phyloP scores from a whole-genome alignment of 92 coral and sea anemone species.

The Actinernus sp. region DNA sequence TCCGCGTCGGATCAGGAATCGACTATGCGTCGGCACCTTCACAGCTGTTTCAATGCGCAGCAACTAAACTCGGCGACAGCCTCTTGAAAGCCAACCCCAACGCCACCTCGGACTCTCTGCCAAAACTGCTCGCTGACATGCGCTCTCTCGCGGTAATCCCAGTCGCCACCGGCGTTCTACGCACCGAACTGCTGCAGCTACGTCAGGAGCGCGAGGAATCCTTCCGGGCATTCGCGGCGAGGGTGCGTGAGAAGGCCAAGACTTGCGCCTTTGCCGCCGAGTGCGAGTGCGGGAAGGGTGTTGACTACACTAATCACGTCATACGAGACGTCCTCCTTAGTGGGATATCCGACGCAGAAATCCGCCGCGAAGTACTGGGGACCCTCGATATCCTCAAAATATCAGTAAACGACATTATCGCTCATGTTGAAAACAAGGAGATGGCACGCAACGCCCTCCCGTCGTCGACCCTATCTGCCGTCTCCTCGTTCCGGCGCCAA shows the following conservation, averaged over 20 bases:
- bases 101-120: slow-evolving; percentile 20
- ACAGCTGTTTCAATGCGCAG: slow-evolving; percentile 62
- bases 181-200: slow-evolving; percentile 58
- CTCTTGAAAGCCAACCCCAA: slow-evolving; percentile 49
- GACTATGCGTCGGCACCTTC: slow-evolving; percentile 47
- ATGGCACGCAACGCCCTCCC: slow-evolving; percentile 79
- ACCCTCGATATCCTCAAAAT: no score
- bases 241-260: slow-evolving; percentile 69
- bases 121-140: slow-evolving; percentile 57
- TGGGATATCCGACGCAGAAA: slow-evolving; percentile 55
- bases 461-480: slow-evolving; percentile 41
- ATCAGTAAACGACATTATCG: no score
- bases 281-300: no score
- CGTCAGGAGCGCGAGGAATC: slow-evolving; percentile 59
- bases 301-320: slow-evolving; percentile 57
- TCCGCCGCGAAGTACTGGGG: slow-evolving; percentile 59
- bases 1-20: slow-evolving; percentile 53
- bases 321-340: slow-evolving; percentile 53
- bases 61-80: slow-evolving; percentile 55
- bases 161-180: slow-evolving; percentile 68
- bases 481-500: slow-evolving; percentile 48
- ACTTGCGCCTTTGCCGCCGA: no score
- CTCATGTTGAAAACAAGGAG: slow-evolving; percentile 68
- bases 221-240: slow-evolving; percentile 65
- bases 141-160: slow-evolving; percentile 67